Evolutionary conservation across 2,888 invertebrate species (phyloP), one percentile per base, ranked within the genome.

Genomic region (Cyclophora albipunctata): DNA sequence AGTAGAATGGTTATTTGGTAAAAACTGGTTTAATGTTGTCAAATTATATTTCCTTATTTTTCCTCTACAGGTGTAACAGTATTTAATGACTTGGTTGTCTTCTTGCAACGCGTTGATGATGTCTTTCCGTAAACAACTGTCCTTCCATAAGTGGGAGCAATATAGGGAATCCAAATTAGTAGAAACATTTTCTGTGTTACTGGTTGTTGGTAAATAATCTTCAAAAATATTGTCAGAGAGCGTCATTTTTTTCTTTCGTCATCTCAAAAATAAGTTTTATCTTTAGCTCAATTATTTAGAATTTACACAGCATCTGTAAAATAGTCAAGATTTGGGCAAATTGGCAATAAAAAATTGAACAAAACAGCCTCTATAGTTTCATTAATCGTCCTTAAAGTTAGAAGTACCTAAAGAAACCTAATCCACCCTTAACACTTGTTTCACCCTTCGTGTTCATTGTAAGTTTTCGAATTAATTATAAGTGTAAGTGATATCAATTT

Each of bases 41-140:
- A 87, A 60, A 63, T 84, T 78, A 74, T 87, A 87, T 71, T 81
- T 86, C 69, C 86, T 79, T 66, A 86, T 81, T 72, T 87, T 88
- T 49, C 84, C 85, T 60, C 71, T 81, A 65, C 86, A 87, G 4
- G 80, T 78, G 53, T 83, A 81, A 60, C 88, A 87, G 62, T 84
- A 79, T 63, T 78, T 81, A 54, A 79, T 75, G 45, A 67, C 66
- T 71, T 71, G 78, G 51, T 64, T 74, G 51, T 84, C 73, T 49
- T 64, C 66, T 57, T 63, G 60, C 44, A 77, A 72, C 52, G 71
- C 68, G 61, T 75, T 73, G 59, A 84, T 63, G 48, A 82, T 71
- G 46, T 74, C 73, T 60, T 71, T 79, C 62, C 83, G 73, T 55
- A 83, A 67, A 57, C 75, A 61, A 58, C 79, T 84, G 57, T 84